Base-by-base conservation (phyloP, 2,113 vertebrate species). In the Promerops cafer region DNA sequence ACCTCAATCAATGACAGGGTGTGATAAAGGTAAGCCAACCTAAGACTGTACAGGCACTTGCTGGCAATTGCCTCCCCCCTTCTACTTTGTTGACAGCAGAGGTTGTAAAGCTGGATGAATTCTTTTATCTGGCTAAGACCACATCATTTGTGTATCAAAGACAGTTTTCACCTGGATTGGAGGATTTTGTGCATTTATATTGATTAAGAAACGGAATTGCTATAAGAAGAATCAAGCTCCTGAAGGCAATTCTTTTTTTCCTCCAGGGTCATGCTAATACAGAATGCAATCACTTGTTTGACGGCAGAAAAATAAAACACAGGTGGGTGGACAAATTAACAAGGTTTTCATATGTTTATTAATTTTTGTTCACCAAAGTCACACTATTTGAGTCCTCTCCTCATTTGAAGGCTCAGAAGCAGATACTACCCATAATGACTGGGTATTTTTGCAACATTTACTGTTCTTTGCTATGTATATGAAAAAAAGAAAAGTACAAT, bases 251-350 rank as follows among this genome's bases (percentile, higher is more conserved):
- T 23, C 4, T 17, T 2, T 11, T 74, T 79, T 31, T 81, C 10
- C 1, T 0, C 7, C 12, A 70, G 10, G 19, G 6, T 13, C 7
- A 21, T 39, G 9, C 4, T 66, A 57, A 45, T 54, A 28, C 9
- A 28, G 26, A 69, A 53, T 63, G 17, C 10, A 54, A 24, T 7
- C 33, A 22, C 35, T 60, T 40, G 2, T 63, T n/a, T 47, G 20
- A 15, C 84, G 44, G 9, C 4, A 56, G 50, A 80, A 80, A 72
- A 57, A 40, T 40, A 21, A 50, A 69, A 65, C 6, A 35, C 16
- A 60, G 10, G 45, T 69, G 5, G 21, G 53, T 49, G 19, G 16
- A 47, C 8, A 86, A 65, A 60, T 49, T 69, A 86, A 37, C 7
- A 80, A 30, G 24, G 1, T 5, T 91, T 76, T 89, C 7, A 40